phyloP scores from a whole-genome alignment of 1,140 invertebrate genomes.

The Streblospio benedicti region DNA sequence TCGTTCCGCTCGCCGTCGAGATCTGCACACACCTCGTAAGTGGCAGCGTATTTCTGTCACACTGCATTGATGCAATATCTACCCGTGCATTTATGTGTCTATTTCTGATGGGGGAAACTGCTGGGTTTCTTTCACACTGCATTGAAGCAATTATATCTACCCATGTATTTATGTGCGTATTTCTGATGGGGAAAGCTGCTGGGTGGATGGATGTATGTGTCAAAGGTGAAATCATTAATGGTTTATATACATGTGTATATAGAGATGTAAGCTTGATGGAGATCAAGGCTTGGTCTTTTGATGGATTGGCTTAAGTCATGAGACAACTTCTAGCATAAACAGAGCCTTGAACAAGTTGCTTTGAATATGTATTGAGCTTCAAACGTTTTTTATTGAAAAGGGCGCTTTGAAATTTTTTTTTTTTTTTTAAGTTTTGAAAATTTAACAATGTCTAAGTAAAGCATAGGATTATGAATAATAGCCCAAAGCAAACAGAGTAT shows the following conservation, averaged over 20 bases:
- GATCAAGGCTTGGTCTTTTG: too few relatives aligned
- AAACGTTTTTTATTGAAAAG: background rate
- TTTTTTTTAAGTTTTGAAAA: background rate
- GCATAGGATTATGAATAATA: background rate
- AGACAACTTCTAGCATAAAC: background rate
- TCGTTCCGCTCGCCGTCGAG: slow-evolving; percentile 86
- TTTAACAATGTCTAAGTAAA: background rate
- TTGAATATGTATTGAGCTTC: background rate
- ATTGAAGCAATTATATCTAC: too few relatives aligned
- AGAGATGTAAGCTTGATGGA: too few relatives aligned
- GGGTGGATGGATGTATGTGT: too few relatives aligned
- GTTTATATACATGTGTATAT: too few relatives aligned
- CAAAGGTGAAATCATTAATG: too few relatives aligned
- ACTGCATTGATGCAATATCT: background rate
- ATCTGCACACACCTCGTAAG: slow-evolving; percentile 80
- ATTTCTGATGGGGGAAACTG: too few relatives aligned
- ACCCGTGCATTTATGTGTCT: background rate
- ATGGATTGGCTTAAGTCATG: too few relatives aligned
- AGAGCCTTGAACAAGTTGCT: background rate
- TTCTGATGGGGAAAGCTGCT: too few relatives aligned
- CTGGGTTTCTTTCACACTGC: too few relatives aligned
- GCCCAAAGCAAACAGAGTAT: too few relatives aligned
- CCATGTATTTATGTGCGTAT: too few relatives aligned
- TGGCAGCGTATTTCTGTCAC: slow-evolving; percentile 23
- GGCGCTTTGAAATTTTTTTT: slow-evolving; percentile 2